Evolutionary conservation across 2,888 invertebrate species (phyloP).

Genomic region (Bombylius discolor): DNA sequence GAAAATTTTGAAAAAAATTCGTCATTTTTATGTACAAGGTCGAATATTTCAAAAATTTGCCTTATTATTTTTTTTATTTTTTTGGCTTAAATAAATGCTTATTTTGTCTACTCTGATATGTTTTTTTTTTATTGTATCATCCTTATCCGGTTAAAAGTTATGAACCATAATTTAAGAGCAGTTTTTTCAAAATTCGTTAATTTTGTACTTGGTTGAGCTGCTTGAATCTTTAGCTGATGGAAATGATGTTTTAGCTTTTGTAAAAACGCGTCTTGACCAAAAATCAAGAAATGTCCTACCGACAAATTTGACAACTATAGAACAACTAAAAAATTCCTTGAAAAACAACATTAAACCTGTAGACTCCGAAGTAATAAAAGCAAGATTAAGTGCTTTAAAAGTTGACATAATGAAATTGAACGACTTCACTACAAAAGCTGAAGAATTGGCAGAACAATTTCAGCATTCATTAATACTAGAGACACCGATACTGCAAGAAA

Average conservation of each 20-base stretch:
- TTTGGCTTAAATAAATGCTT: too few relatives aligned
- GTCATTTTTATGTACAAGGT: too few relatives aligned
- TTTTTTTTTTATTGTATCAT: too few relatives aligned
- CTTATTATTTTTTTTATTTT: too few relatives aligned
- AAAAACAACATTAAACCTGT: neutral
- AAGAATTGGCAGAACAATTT: neutral
- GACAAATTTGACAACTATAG: accelerated
- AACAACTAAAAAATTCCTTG: neutral
- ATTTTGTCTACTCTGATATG: too few relatives aligned
- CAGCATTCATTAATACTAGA: neutral
- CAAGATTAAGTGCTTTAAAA: neutral
- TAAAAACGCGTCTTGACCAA: neutral
- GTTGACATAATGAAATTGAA: neutral
- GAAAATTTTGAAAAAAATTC: too few relatives aligned
- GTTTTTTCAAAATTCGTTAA: neutral
- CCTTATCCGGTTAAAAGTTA: too few relatives aligned
- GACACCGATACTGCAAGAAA: neutral
- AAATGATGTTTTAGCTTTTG: neutral
- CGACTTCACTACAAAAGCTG: neutral
- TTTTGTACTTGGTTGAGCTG: neutral
- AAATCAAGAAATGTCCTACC: neutral
- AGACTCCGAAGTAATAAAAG: neutral
- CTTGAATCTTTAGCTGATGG: neutral
- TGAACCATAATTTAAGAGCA: too few relatives aligned
- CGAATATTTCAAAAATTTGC: neutral